phyloP scores from a whole-genome alignment of 1,140 invertebrate genomes.

The Achatina immaculata region DNA sequence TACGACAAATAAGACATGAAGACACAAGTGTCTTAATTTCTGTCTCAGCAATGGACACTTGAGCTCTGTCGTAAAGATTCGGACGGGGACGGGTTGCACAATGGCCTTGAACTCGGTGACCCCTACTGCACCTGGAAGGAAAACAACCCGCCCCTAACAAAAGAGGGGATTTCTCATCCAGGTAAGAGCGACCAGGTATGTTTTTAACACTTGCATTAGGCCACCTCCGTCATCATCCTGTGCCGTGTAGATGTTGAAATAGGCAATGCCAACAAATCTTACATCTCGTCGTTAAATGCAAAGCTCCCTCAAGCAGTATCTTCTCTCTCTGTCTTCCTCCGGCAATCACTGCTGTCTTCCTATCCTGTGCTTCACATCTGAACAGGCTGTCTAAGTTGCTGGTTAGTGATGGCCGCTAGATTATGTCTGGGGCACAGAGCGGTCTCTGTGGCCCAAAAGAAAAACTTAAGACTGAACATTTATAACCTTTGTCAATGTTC shows the following conservation, averaged over 20 bases:
- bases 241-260: neutral
- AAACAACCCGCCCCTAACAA: no score
- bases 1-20: no score
- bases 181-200: neutral
- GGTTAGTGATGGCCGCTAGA: neutral
- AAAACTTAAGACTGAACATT: neutral
- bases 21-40: no score
- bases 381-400: neutral
- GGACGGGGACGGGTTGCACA: slow-evolving; percentile 37
- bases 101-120: slow-evolving; percentile 40
- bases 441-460: neutral
- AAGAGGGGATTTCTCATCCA: neutral
- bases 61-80: slow-evolving; percentile 31
- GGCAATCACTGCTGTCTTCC: neutral
- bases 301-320: neutral
- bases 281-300: neutral
- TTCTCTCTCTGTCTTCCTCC: neutral
- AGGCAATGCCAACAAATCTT: neutral
- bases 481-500: neutral
- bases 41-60: slow-evolving; percentile 17
- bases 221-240: neutral
- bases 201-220: neutral
- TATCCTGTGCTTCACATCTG: neutral
- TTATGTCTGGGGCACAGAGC: neutral
- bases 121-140: slow-evolving; percentile 29